These are phyloP conservation scores for Myotis myotis DNA, from an alignment of 2,797 vertebrate species.

Conservation along the genomic window DNA sequence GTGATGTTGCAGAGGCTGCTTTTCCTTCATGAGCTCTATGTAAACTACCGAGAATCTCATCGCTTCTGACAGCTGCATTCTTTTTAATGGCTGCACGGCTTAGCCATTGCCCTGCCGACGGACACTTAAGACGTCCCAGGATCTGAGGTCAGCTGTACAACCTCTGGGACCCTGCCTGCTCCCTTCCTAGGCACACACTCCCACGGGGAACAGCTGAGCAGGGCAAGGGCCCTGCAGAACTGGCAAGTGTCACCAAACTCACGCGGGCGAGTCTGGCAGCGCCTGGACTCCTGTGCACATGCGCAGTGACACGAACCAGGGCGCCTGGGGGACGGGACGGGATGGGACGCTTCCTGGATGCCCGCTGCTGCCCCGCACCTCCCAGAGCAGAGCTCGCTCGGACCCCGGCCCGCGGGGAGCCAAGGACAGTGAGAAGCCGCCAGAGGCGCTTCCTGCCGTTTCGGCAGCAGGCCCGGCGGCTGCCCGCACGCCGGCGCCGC, in stretches of 20 bases:
- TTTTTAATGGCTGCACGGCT: too few species aligned
- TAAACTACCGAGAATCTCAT: fast-evolving
- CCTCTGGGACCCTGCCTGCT: fast-evolving
- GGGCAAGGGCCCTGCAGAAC: fast-evolving
- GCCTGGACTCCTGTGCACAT: fast-evolving
- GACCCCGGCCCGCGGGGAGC: not conserved
- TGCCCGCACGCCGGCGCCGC: fast-evolving
- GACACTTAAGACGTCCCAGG: fast-evolving
- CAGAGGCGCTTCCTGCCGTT: fast-evolving
- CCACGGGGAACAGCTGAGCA: fast-evolving
- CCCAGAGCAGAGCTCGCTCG: not conserved
- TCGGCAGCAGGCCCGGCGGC: fast-evolving
- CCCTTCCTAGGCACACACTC: fast-evolving
- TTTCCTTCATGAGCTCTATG: not conserved
- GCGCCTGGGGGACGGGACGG: fast-evolving
- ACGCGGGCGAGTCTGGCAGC: fast-evolving
- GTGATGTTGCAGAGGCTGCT: not conserved
- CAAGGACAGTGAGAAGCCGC: fast-evolving
- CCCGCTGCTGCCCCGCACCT: fast-evolving
- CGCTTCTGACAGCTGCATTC: fast-evolving
- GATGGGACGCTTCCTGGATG: too few species aligned
- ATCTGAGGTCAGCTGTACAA: not conserved
- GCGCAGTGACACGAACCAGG: fast-evolving
- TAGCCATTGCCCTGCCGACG: not conserved
- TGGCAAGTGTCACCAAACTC: fast-evolving